Conservation (phyloP, 2,113 vertebrate species). For the Gracilinanus agilis region DNA sequence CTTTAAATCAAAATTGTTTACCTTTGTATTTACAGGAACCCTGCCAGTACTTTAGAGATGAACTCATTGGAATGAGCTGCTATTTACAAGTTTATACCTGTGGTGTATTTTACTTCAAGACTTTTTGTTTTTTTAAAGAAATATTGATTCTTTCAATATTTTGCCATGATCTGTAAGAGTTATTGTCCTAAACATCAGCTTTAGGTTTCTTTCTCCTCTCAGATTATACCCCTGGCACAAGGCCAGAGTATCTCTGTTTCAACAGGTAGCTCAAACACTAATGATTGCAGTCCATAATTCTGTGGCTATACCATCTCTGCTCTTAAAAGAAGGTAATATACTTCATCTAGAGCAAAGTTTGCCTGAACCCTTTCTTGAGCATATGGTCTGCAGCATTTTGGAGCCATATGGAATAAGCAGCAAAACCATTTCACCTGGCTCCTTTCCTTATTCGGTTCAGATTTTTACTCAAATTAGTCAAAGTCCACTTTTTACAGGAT, state of each 20-base stretch:
- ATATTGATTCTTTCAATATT: conserved; percentile 36
- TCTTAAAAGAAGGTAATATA: conserved; percentile 35
- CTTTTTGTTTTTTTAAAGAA: conserved; percentile 27
- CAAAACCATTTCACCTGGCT: conserved; percentile 67
- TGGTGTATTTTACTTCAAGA: conserved; percentile 46
- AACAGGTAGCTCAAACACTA: not conserved
- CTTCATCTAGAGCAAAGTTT: conserved; percentile 55
- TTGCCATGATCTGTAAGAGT: conserved; percentile 12
- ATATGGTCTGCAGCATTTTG: conserved; percentile 68
- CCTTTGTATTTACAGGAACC: not conserved
- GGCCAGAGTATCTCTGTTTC: conserved; percentile 41
- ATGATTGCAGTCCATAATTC: not conserved
- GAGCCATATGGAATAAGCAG: conserved; percentile 71
- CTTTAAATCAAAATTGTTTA: conserved; percentile 51
- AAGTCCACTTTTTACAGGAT: conserved; percentile 64
- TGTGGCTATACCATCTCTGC: not conserved
- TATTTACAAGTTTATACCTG: not conserved
- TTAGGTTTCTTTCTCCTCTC: not conserved
- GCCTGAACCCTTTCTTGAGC: conserved; percentile 64
- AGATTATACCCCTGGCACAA: not conserved
- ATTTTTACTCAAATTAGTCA: conserved; percentile 71
- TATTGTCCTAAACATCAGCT: conserved; percentile 5
- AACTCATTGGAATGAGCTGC: not conserved
- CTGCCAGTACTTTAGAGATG: conserved; percentile 31
- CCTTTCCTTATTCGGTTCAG: conserved; percentile 66